Conservation (phyloP, 2,888 invertebrate species). For the Alsophila aescularia region DNA sequence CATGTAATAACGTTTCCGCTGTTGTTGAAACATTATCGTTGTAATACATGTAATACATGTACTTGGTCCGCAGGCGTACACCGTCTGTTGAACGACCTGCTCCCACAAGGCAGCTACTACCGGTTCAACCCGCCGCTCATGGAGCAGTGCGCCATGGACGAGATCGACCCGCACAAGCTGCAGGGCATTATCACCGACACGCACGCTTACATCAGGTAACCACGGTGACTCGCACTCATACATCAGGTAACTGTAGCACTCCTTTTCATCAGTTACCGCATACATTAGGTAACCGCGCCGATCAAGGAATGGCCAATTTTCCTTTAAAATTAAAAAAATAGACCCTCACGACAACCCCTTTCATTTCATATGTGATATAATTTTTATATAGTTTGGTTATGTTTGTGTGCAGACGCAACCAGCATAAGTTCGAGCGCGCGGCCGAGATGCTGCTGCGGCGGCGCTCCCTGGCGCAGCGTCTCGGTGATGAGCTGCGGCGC, state of each 20-base stretch:
- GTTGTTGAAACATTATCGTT: no score
- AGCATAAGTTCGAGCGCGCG: slow-evolving; percentile 87
- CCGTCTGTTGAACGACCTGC: slow-evolving; percentile 88
- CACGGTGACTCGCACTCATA: no score
- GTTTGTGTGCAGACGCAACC: slow-evolving; percentile 87
- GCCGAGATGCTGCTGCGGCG: slow-evolving; percentile 74
- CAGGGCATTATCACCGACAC: slow-evolving; percentile 90
- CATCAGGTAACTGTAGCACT: no score
- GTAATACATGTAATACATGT: no score
- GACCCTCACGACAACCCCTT: no score
- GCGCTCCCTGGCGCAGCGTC: slow-evolving; percentile 51
- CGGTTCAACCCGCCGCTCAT: slow-evolving; percentile 95
- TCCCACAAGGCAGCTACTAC: slow-evolving; percentile 90
- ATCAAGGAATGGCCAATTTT: no score
- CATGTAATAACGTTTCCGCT: no score
- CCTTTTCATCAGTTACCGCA: no score
- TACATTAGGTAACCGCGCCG: no score
- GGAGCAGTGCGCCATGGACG: slow-evolving; percentile 91
- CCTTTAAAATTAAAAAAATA: no score
- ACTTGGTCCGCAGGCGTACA: slow-evolving; percentile 91
- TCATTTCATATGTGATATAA: no score
- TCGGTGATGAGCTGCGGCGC: slow-evolving; percentile 50
- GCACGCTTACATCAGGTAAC: slow-evolving; percentile 85
- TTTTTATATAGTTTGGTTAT: no score
- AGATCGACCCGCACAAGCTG: slow-evolving; percentile 89